A percentile compares a stretch with the other conserved stretches of the same genome.
phyloP scores from a whole-genome alignment of 2,113 vertebrate species.

The Ammodytes marinus region DNA sequence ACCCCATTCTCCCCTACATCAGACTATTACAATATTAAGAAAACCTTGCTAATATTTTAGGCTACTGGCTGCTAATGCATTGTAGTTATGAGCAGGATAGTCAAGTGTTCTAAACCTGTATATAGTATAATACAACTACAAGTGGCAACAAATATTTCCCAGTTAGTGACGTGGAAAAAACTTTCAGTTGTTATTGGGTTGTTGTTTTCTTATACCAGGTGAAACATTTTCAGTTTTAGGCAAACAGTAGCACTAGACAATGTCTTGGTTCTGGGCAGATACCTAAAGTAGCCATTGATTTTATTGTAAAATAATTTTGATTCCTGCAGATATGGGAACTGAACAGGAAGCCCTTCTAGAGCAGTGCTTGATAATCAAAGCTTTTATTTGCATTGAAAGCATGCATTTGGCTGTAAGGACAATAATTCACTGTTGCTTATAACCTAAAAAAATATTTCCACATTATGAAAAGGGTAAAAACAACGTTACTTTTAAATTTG shows the following conservation, averaged over 20 bases:
- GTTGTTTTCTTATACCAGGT: conserved; percentile 5
- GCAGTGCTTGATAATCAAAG: no score
- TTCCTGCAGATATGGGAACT: conserved; percentile 32
- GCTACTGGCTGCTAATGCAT: no score
- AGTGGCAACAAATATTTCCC: no score
- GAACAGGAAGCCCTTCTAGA: neutral
- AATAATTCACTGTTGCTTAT: neutral
- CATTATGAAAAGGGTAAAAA: conserved; percentile 13
- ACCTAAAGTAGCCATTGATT: conserved; percentile 12
- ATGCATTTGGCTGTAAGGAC: neutral
- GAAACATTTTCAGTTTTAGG: conserved; percentile 15
- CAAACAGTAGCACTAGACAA: neutral
- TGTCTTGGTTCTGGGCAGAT: conserved; percentile 7
- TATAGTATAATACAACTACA: no score
- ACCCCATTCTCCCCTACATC: no score
- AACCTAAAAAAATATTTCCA: neutral
- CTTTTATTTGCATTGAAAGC: neutral
- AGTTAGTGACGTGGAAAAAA: no score
- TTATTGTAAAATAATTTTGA: conserved; percentile 4
- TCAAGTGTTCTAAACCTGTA: no score
- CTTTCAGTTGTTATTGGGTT: neutral
- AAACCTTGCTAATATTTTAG: no score
- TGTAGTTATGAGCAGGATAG: no score
- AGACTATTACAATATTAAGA: no score
- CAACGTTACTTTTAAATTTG: conserved; percentile 27